phyloP scores from a whole-genome alignment of 2,888 invertebrate species.

The Agriopis leucophaearia region DNA sequence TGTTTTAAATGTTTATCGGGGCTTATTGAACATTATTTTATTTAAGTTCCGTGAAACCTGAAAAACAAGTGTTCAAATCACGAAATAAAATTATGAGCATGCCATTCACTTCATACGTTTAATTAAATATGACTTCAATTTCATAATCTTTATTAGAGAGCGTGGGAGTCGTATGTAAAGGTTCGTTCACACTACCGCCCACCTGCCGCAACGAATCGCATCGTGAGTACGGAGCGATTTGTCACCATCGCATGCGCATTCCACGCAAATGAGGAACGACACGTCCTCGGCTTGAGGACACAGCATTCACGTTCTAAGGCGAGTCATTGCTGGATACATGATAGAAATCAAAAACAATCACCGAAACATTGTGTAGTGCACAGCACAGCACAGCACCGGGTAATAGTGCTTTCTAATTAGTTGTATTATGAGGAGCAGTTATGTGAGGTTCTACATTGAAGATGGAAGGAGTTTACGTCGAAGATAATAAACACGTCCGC shows the following conservation, averaged over 20 bases:
- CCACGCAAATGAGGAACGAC: slow-evolving; percentile 20
- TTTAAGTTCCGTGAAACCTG: not conserved
- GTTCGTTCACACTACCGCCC: slow-evolving; percentile 36
- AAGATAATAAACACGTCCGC: too few species aligned
- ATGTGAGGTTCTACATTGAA: too few species aligned
- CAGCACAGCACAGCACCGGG: not conserved
- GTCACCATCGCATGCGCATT: slow-evolving; percentile 28
- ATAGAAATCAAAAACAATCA: not conserved
- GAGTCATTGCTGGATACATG: slow-evolving; percentile 6
- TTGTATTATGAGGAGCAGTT: too few species aligned
- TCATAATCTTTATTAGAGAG: slow-evolving; percentile 20
- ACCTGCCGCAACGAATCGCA: slow-evolving; percentile 14
- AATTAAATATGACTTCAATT: slow-evolving; percentile 10
- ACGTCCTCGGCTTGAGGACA: not conserved
- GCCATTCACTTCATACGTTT: not conserved
- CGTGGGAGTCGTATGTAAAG: slow-evolving; percentile 24
- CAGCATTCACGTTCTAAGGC: not conserved
- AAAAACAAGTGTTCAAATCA: too few species aligned
- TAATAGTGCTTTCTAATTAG: too few species aligned
- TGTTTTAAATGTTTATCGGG: too few species aligned
- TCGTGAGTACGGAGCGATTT: slow-evolving; percentile 12
- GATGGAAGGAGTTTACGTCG: too few species aligned
- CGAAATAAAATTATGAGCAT: too few species aligned
- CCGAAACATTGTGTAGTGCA: not conserved
- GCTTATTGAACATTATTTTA: too few species aligned